phyloP scores from a whole-genome alignment of 92 coral and sea anemone genomes.

The Isaurus tuberculatus region DNA sequence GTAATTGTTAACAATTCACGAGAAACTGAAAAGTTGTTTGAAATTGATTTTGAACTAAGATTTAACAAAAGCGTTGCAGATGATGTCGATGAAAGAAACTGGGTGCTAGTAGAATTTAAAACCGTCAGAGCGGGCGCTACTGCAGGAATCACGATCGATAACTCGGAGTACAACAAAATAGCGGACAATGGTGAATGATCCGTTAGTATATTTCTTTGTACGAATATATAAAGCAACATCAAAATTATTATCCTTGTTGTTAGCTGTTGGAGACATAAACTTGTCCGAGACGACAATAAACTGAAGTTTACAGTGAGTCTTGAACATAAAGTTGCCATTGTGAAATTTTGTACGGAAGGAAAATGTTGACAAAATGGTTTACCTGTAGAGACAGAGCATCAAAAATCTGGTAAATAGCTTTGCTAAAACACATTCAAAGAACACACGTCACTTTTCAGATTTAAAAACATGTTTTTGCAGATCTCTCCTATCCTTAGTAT shows the following conservation, averaged over 20 bases:
- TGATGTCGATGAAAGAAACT: background rate
- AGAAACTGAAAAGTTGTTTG: background rate
- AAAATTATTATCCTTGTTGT: background rate
- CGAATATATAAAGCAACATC: conserved; percentile 5
- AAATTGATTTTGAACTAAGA: background rate
- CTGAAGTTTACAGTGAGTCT: background rate
- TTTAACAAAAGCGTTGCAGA: conserved; percentile 19
- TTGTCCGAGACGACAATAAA: background rate
- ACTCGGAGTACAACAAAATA: conserved; percentile 4
- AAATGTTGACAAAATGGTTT: background rate
- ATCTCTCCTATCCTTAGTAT: too few species aligned
- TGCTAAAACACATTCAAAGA: too few species aligned
- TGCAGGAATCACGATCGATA: background rate
- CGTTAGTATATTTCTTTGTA: conserved; percentile 20
- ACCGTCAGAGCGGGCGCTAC: background rate
- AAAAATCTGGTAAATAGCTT: background rate
- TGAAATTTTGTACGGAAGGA: background rate
- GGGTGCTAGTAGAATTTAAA: background rate
- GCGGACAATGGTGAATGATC: conserved; percentile 11
- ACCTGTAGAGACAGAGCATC: background rate
- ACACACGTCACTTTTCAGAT: too few species aligned
- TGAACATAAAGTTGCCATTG: background rate
- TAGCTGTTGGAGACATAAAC: background rate
- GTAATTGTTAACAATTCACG: background rate
- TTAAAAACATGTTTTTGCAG: too few species aligned